Conservation (phyloP, 2,797 vertebrate species). For the Phaenicophaeus curvirostris region DNA sequence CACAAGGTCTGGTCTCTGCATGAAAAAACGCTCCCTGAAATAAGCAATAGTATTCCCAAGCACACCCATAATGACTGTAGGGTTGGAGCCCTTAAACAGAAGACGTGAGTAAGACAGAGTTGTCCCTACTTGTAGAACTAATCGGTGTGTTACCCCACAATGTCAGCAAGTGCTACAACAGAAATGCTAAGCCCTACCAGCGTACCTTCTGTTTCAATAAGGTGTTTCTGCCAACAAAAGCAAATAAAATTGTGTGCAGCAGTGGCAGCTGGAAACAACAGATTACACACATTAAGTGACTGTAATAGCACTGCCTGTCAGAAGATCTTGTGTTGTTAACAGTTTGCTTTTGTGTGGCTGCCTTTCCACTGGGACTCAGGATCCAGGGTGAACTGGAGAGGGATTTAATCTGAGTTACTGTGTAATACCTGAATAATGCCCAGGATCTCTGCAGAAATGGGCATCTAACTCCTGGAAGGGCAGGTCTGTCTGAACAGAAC, state of each 20-base stretch:
- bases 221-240: not conserved
- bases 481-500: not conserved
- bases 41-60: not conserved
- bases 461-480: not conserved
- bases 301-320: not conserved
- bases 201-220: not conserved
- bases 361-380: not conserved
- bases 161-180: not conserved
- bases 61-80: not conserved
- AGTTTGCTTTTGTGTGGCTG: not conserved
- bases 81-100: not conserved
- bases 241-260: not conserved
- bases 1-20: not conserved
- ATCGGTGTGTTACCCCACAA: accelerated
- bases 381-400: not conserved
- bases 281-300: not conserved
- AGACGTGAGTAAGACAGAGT: not conserved
- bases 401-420: not conserved
- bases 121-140: accelerated
- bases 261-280: not conserved
- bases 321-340: not conserved
- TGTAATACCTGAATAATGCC: not conserved
- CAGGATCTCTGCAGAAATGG: not conserved
- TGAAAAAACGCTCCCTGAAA: not conserved
- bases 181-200: not conserved